phyloP scores from a whole-genome alignment of 2,113 vertebrate genomes.

The Neolamprologus falcicula region DNA sequence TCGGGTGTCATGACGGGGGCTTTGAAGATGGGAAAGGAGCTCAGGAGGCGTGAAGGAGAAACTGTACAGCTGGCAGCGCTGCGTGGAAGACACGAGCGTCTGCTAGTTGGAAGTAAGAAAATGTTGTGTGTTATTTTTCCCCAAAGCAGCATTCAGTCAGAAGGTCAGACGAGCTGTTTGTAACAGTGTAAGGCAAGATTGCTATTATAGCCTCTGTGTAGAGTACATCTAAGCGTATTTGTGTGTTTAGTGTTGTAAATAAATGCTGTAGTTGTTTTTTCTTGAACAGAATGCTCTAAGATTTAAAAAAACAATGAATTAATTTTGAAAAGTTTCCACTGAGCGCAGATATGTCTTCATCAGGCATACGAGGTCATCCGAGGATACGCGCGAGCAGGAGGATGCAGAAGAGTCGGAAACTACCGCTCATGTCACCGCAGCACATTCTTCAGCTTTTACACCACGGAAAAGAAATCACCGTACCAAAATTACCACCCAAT shows the following conservation, averaged over 20 bases:
- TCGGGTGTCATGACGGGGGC: not conserved
- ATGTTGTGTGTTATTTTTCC: not conserved
- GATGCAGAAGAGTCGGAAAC: constrained; percentile 50
- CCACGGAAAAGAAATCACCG: constrained; percentile 52
- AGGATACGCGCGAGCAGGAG: constrained; percentile 47
- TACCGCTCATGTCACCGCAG: constrained; percentile 38
- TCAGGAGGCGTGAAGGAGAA: not conserved
- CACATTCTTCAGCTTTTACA: constrained; percentile 41
- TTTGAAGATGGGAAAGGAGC: not conserved
- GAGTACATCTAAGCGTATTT: not conserved
- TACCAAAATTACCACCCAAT: constrained; percentile 43
- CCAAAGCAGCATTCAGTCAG: not conserved
- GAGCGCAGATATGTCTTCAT: not conserved
- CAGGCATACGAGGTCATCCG: constrained; percentile 43
- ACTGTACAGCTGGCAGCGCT: constrained; percentile 1
- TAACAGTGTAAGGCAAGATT: not conserved
- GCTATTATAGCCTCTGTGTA: not conserved
- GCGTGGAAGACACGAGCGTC: not conserved
- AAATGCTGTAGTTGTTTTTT: not conserved
- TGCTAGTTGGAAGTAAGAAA: not conserved
- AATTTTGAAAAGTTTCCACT: not conserved
- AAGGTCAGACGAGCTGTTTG: not conserved
- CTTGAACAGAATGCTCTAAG: not conserved
- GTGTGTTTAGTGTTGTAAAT: not conserved
- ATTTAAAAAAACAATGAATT: not conserved